Percentiles rank a stretch among this genome's conserved stretches.
Conservation (phyloP, 2,888 invertebrate species). For the Leptopilina syphax region DNA sequence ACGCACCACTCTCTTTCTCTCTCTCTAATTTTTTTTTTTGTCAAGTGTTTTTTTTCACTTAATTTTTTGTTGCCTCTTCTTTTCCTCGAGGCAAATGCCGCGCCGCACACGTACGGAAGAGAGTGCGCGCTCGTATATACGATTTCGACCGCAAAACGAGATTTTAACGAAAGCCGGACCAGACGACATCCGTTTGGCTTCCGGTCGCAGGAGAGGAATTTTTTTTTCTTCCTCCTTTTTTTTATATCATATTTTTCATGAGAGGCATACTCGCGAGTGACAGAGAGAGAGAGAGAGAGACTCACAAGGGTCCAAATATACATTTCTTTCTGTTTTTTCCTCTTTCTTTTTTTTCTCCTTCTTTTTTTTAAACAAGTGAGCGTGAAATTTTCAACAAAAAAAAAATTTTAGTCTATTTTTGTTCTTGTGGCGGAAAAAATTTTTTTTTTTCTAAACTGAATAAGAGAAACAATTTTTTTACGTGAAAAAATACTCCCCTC, state of each 20-base stretch:
- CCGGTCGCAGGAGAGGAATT: conserved; percentile 33
- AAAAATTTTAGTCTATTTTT: too few species aligned
- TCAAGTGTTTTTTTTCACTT: conserved; percentile 13
- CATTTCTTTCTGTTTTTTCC: neutral
- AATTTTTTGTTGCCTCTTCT: neutral
- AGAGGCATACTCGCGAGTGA: conserved; percentile 12
- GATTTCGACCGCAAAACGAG: conserved; percentile 41
- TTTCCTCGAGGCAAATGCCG: neutral
- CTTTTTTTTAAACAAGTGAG: neutral
- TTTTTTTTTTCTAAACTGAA: too few species aligned
- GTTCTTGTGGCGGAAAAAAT: too few species aligned
- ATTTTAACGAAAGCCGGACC: conserved; percentile 39
- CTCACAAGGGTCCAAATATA: conserved; percentile 9
- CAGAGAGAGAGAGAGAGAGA: neutral
- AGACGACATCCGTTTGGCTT: conserved; percentile 41
- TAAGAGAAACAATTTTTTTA: too few species aligned
- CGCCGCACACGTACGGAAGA: conserved; percentile 11
- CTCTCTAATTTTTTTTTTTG: neutral
- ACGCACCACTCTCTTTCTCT: neutral
- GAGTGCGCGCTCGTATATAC: conserved; percentile 31
- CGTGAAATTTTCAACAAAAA: too few species aligned
- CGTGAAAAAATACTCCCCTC: too few species aligned
- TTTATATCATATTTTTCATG: conserved; percentile 27
- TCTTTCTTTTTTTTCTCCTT: neutral
- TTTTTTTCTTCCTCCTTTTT: neutral